Conservation (phyloP, 2,797 vertebrate genomes). For the Staurois parvus region DNA sequence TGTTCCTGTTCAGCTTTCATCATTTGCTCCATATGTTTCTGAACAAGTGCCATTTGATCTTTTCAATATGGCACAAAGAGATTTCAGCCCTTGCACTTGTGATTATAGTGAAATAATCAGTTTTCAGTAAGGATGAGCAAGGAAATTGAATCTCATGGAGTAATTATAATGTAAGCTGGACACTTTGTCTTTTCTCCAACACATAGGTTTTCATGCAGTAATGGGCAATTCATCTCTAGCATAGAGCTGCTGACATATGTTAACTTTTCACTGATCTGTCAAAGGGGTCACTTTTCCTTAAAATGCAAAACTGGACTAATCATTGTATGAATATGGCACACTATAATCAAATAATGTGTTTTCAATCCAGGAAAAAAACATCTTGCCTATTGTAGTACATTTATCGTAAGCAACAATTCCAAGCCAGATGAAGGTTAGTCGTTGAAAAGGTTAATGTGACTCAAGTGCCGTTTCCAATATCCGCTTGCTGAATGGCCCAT, state of each 20-base stretch:
- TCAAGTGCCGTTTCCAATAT: no score
- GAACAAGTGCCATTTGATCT: slow-evolving; percentile 35
- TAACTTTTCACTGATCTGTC: background rate
- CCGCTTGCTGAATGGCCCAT: no score
- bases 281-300: background rate
- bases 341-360: background rate
- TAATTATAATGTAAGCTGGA: slow-evolving; percentile 10
- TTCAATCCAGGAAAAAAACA: background rate
- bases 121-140: background rate
- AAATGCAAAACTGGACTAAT: background rate
- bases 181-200: background rate
- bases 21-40: slow-evolving; percentile 19
- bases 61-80: background rate
- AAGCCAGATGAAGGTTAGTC: no score
- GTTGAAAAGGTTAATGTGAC: no score
- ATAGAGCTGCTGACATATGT: background rate
- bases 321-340: background rate
- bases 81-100: slow-evolving; percentile 1
- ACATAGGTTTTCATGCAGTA: background rate
- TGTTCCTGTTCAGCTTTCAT: slow-evolving; percentile 28
- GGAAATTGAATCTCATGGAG: background rate
- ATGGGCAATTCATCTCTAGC: background rate
- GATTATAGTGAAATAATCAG: slow-evolving; percentile 3
- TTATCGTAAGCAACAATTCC: no score
- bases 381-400: no score